Conservation (phyloP, 2,797 vertebrate genomes). For the Spatula clypeata region DNA sequence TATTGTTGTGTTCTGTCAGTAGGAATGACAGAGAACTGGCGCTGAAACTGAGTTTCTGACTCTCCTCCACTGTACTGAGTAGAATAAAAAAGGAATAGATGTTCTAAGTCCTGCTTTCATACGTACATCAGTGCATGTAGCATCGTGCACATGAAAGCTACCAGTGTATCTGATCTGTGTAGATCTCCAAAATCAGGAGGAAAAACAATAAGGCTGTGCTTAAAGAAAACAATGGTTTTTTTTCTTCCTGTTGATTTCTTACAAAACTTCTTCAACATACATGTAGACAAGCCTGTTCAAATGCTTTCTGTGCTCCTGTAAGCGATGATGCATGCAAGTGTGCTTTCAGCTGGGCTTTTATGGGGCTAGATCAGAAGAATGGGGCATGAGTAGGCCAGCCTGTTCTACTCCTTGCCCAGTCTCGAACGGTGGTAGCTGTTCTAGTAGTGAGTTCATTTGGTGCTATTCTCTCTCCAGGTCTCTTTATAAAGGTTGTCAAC, state of each 20-base stretch:
- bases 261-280: background rate
- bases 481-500: background rate
- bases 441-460: background rate
- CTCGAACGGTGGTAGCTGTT: background rate
- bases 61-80: background rate
- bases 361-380: background rate
- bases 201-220: background rate
- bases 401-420: background rate
- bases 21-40: background rate
- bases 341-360: background rate
- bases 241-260: background rate
- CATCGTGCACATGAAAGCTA: fast-evolving
- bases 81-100: background rate
- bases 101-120: background rate
- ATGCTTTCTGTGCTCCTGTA: background rate
- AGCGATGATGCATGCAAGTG: background rate
- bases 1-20: background rate
- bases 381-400: background rate
- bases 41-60: background rate
- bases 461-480: background rate
- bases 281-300: background rate
- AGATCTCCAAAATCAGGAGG: background rate
- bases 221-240: background rate
- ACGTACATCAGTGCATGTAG: fast-evolving
- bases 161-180: background rate